phyloP scores from a whole-genome alignment of 2,888 invertebrate genomes.

The Scotopteryx bipunctaria region DNA sequence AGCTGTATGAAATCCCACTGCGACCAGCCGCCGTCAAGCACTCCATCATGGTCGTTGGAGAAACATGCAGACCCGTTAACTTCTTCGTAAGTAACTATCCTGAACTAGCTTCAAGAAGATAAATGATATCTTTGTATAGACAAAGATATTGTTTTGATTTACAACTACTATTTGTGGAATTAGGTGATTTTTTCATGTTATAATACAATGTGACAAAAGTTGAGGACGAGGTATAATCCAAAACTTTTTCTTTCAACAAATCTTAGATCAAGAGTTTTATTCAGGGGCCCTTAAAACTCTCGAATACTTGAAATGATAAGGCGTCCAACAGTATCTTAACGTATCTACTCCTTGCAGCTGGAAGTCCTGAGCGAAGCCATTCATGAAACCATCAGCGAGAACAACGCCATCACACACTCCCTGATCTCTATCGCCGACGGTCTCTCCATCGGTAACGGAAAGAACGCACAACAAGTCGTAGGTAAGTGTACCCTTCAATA shows the following conservation, averaged over 20 bases:
- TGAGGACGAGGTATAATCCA: too few relatives aligned
- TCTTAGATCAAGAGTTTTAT: too few relatives aligned
- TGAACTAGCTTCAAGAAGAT: too few relatives aligned
- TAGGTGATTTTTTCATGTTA: too few relatives aligned
- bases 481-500: conserved; percentile 68
- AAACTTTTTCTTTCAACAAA: too few relatives aligned
- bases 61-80: conserved; percentile 81
- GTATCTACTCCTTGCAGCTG: neutral
- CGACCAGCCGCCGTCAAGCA: conserved; percentile 90
- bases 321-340: neutral
- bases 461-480: conserved; percentile 82
- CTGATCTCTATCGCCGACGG: conserved; percentile 84
- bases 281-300: too few relatives aligned
- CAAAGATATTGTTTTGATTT: too few relatives aligned
- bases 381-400: conserved; percentile 63
- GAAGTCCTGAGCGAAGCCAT: conserved; percentile 35
- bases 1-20: conserved; percentile 87
- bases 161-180: too few relatives aligned
- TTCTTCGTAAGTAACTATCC: conserved; percentile 73
- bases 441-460: conserved; percentile 79
- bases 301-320: too few relatives aligned
- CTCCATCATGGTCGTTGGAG: conserved; percentile 86
- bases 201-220: too few relatives aligned
- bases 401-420: conserved; percentile 84
- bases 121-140: too few relatives aligned